Percentiles rank a stretch among this genome's conserved stretches.
phyloP scores from a whole-genome alignment of 1,140 invertebrate species.

The Belonocnema kinseyi region DNA sequence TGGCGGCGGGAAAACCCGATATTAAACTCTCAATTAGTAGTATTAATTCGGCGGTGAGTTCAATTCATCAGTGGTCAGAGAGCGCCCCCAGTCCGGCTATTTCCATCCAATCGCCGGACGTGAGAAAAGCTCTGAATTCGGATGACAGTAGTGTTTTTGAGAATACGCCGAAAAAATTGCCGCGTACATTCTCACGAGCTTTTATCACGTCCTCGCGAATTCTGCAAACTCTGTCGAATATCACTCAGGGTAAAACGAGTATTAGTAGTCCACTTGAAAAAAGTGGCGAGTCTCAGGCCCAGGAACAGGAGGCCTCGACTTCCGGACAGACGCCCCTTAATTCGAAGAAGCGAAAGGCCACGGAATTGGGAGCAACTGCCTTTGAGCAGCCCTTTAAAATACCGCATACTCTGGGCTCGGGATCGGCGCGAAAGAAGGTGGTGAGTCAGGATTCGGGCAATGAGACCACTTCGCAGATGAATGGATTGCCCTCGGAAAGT shows the following conservation, averaged over 20 bases:
- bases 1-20: conserved; percentile 44
- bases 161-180: conserved; percentile 43
- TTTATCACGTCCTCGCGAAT: conserved; percentile 70
- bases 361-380: conserved; percentile 52
- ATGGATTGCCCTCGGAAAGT: background rate
- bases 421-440: conserved; percentile 29
- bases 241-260: conserved; percentile 58
- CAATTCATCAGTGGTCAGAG: conserved; percentile 68
- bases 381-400: conserved; percentile 62
- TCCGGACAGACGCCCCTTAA: conserved; percentile 6
- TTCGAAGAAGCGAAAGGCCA: conserved; percentile 67
- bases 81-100: conserved; percentile 55
- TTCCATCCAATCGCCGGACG: conserved; percentile 57
- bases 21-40: conserved; percentile 36
- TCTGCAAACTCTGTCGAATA: conserved; percentile 68
- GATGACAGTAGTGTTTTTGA: conserved; percentile 57
- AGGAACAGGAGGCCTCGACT: conserved; percentile 22
- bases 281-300: conserved; percentile 2
- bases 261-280: conserved; percentile 34
- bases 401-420: conserved; percentile 44
- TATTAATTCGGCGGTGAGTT: conserved; percentile 57
- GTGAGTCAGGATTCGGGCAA: background rate
- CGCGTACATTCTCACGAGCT: conserved; percentile 57
- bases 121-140: conserved; percentile 53
- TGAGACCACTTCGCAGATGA: background rate